These are phyloP conservation scores for Cryptoblepharus egeriae DNA, from an alignment of 2,797 vertebrate species.

Conservation along the genomic window DNA sequence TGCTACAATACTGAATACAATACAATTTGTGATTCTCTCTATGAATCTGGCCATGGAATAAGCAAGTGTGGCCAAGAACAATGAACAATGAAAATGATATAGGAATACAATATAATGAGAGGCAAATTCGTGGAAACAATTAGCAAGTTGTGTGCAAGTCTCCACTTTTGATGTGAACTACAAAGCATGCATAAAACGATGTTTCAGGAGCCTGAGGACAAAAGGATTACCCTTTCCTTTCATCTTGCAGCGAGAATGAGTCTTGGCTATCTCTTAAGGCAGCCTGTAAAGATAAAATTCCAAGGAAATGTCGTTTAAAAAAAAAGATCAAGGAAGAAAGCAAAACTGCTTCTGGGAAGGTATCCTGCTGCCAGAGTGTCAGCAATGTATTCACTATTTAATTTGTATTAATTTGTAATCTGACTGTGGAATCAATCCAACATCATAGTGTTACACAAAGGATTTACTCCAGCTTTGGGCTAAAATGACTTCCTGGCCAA, in stretches of 20 bases:
- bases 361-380: not conserved
- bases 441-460: not conserved
- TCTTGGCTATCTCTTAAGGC: not conserved
- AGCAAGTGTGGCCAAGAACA: not conserved
- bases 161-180: conserved; percentile 6
- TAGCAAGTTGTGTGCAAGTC: not conserved
- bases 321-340: not conserved
- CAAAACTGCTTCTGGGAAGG: not conserved
- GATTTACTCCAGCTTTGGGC: not conserved
- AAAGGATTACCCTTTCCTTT: conserved; percentile 15
- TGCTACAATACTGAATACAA: not conserved
- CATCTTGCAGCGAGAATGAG: conserved; percentile 5
- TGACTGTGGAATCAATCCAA: not conserved
- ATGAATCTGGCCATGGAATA: not conserved
- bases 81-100: not conserved
- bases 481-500: not conserved
- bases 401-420: conserved; percentile 19
- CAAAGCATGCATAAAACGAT: not conserved
- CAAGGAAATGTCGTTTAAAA: not conserved
- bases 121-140: not conserved
- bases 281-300: conserved; percentile 31
- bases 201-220: conserved; percentile 18
- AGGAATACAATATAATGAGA: conserved; percentile 21
- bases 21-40: not conserved
- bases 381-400: conserved; percentile 8